Evolutionary conservation across 2,113 vertebrate species (phyloP), one percentile per base, ranked within the genome.

Genomic region (Mellivora capensis): DNA sequence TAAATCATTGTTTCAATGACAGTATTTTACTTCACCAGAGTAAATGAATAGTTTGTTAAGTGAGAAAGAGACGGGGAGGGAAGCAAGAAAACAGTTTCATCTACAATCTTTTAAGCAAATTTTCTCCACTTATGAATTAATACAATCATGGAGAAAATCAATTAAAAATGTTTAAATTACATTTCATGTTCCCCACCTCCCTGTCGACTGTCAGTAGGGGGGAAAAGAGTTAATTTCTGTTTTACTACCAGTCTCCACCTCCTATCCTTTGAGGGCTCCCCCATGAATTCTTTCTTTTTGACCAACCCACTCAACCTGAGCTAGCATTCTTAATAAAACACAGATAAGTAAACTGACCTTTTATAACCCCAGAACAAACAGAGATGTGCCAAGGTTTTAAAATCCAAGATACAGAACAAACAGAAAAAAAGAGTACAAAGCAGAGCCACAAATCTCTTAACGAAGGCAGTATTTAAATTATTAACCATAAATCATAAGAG

Each of bases 281-380:
- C 34, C 89, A 71, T 11, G n/a, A 94, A 94, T 93, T 91, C 72
- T 93, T 94, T 79, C 18, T 61, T 90, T 95, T 39, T 6, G 49
- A 96, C 39, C 59, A 71, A 13, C 17, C 37, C 80, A 96, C 20
- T 77, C 39, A 49, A 27, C 7, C 44, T 6, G 44, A 25, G 39
- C 49, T 77, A 49, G 3, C 20, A 92, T 76, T 57, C 21, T 96
- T 93, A 96, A 91, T 77, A 92, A 93, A 85, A 91, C n/a, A 54
- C 0, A 87, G 62, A 74, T 74, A 92, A 97, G 69, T 21, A 13
- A 42, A 47, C 20, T 67, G 96, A 97, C 96, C 97, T 90, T 69
- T 94, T 6, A 21, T 90, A 96, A 94, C 96, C 93, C 86, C 31
- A n/a, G 71, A 97, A 94, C 93, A 98, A 97, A 97, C 37, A 96